Evolutionary conservation across 2,888 invertebrate species (phyloP).

Genomic region (Parnassius orleans): DNA sequence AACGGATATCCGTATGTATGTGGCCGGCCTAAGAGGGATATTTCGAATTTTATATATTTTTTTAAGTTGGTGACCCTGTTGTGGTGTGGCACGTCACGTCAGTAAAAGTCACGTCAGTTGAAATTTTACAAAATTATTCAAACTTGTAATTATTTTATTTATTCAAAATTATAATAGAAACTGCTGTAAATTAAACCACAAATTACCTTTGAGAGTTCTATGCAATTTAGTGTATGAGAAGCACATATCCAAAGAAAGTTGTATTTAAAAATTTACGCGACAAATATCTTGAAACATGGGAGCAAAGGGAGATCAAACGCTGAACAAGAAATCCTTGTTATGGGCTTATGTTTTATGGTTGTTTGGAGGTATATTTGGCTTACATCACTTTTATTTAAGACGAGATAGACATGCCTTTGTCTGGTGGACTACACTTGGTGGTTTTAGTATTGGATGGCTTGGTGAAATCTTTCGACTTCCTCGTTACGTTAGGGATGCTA

Average conservation of each 20-base stretch:
- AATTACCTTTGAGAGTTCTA: not conserved
- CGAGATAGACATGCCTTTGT: constrained; percentile 95
- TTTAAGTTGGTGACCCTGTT: no score
- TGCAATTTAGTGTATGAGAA: not conserved
- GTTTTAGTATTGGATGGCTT: constrained; percentile 93
- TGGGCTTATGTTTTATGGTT: constrained; percentile 92
- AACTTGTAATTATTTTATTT: not conserved
- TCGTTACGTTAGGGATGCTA: constrained; percentile 90
- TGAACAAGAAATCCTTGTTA: constrained; percentile 79
- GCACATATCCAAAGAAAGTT: not conserved
- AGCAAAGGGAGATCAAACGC: constrained; percentile 38
- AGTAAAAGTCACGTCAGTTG: constrained; percentile 6
- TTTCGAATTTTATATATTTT: no score
- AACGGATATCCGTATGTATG: no score
- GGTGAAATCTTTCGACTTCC: constrained; percentile 92
- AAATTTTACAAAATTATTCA: constrained; percentile 4
- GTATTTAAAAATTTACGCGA: not conserved
- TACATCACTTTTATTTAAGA: constrained; percentile 94
- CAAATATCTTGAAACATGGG: constrained; percentile 35
- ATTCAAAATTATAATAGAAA: not conserved
- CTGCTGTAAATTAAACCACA: not conserved
- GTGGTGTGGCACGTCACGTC: not conserved
- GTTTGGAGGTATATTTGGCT: constrained; percentile 92
- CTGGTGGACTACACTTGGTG: constrained; percentile 93
- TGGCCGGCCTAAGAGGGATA: no score